phyloP scores from a whole-genome alignment of 2,888 invertebrate species.

The Caenorhabditis drosophilae region DNA sequence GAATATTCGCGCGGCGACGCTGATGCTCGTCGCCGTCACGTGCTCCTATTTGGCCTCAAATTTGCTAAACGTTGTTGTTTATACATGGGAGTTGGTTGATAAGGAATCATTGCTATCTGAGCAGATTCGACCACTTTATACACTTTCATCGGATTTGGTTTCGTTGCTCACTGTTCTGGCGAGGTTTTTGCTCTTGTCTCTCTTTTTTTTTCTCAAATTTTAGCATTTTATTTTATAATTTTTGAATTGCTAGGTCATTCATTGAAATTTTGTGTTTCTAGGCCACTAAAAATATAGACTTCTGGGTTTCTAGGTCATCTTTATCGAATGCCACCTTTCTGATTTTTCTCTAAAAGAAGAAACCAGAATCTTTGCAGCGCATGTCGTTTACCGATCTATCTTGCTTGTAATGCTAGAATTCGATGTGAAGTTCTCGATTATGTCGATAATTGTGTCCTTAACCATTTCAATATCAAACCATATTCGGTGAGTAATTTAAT shows the following conservation, averaged over 20 bases:
- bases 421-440: constrained; percentile 42
- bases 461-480: constrained; percentile 27
- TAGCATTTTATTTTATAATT: no score
- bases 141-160: constrained; percentile 59
- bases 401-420: constrained; percentile 59
- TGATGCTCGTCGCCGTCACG: constrained; percentile 64
- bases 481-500: constrained; percentile 36
- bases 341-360: no score
- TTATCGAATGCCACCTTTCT: no score
- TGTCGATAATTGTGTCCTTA: constrained; percentile 33
- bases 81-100: constrained; percentile 61
- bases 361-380: no score
- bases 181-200: no score
- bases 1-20: constrained; percentile 64
- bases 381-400: constrained; percentile 62
- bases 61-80: constrained; percentile 59
- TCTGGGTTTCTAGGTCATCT: no score
- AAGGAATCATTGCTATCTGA: constrained; percentile 47
- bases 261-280: no score
- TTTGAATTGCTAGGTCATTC: no score
- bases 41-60: constrained; percentile 64
- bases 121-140: constrained; percentile 59
- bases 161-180: constrained; percentile 59
- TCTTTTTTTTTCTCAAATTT: no score
- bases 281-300: no score